A percentile compares a stretch with the other conserved stretches of the same genome.
Evolutionary conservation across 1,140 invertebrate species (phyloP).

Genomic region (Brachionus paranguensis): DNA sequence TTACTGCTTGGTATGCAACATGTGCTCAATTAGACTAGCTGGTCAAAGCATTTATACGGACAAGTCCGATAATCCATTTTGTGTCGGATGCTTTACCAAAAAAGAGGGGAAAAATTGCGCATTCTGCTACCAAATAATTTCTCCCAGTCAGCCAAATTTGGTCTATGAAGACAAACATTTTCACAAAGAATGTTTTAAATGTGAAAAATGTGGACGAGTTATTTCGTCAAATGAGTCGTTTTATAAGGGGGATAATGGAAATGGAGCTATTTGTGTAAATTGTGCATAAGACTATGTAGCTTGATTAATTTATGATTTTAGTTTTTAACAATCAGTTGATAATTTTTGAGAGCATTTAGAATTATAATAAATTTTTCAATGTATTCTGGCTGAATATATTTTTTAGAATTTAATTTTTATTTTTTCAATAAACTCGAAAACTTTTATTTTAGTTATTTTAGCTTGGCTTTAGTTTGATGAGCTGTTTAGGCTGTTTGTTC

Average conservation of each 20-base stretch:
- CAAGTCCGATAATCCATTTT: not conserved
- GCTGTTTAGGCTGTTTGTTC: not conserved
- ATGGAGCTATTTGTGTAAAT: not conserved
- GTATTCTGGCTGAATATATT: not conserved
- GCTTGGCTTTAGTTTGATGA: no score
- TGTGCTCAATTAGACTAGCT: not conserved
- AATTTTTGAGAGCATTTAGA: not conserved
- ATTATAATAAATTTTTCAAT: not conserved
- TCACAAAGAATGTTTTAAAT: conserved; percentile 34
- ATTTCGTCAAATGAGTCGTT: conserved; percentile 34
- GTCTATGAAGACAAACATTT: conserved; percentile 30
- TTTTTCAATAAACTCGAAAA: conserved; percentile 1
- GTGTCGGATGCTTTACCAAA: not conserved
- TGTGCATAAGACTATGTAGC: not conserved
- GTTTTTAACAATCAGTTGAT: not conserved
- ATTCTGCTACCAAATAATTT: not conserved
- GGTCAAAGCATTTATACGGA: conserved; percentile 23
- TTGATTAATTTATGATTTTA: not conserved
- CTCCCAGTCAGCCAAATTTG: conserved; percentile 26
- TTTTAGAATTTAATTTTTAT: not conserved
- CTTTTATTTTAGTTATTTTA: not conserved
- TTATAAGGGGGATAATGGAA: not conserved
- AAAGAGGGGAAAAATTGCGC: conserved; percentile 31
- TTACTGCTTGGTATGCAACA: conserved; percentile 16
- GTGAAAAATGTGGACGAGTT: not conserved